Evolutionary conservation across 2,888 invertebrate genomes (phyloP), one percentile per base, ranked within the genome.

Genomic region (Cecidostiba fungosa): DNA sequence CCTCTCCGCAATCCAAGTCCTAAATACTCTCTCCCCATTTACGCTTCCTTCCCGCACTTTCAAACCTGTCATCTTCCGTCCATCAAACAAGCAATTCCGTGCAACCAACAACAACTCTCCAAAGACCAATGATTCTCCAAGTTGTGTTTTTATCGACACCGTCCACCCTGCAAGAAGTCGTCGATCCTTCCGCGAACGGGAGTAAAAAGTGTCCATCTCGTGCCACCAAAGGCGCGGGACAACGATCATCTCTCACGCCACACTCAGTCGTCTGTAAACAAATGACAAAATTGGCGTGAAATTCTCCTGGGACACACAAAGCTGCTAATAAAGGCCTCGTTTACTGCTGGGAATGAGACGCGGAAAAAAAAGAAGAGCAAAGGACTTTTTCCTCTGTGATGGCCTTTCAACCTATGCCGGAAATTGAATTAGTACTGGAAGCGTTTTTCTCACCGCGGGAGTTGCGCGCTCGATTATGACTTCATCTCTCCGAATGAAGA

Each of bases 321-420:
- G 70, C 23, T n/a, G 74, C 77, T 62, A 81, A 79, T 84, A 79
- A 73, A 80, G 70, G 59, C 72, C 47, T 26, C 59, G 85, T 85
- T 86, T 70, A 85, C 73, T 62, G 85, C 82, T 84, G 87, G 87
- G 85, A 85, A 85, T 84, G 84, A 74, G 73, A 69, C 80, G 47
- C 84, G 54, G 80, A 85, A 72, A 14, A 81, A 19, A 39, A 72
- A 59, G 26, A 73, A 39, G 47, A 36, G 29, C 23, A 39, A 16
- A 14, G 6, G 4, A 29, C n/a, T 36, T 72, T 47, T 50, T 16
- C 36, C 36, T 10, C 26, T 54, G 43, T 4, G 59, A 50, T 23
- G 16, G 29, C 36, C 84, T 66, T 78, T 73, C 29, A 78, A 78
- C 54, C 62, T 26, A 66, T 23, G 29, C 78, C 84, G 79, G 84